phyloP scores from a whole-genome alignment of 2,888 invertebrate species.

The Zygogramma bicolorata region DNA sequence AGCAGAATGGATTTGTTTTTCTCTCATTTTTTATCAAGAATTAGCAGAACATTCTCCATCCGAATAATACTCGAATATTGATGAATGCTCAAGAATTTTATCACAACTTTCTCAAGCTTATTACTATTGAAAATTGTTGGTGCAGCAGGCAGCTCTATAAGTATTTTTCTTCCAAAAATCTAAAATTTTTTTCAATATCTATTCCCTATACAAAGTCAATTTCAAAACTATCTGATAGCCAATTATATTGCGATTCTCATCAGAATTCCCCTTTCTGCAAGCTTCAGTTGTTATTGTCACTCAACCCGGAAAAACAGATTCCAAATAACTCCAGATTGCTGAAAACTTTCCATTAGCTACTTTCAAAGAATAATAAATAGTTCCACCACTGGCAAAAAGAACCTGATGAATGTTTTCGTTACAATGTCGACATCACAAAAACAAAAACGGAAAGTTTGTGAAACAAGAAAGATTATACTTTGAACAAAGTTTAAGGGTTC shows the following conservation, averaged over 20 bases:
- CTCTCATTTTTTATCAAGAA: too few species aligned
- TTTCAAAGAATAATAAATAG: conserved; percentile 1
- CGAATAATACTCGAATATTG: too few species aligned
- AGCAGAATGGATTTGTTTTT: too few species aligned
- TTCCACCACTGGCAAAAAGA: not conserved
- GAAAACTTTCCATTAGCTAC: not conserved
- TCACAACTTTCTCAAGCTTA: too few species aligned
- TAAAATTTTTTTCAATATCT: too few species aligned
- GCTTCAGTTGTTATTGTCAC: not conserved
- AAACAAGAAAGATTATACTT: conserved; percentile 9
- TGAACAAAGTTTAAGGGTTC: conserved; percentile 1
- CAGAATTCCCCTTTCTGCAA: not conserved
- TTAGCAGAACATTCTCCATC: too few species aligned
- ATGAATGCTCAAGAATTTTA: too few species aligned
- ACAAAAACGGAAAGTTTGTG: not conserved
- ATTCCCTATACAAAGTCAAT: too few species aligned
- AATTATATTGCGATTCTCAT: too few species aligned
- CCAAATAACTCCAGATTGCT: not conserved
- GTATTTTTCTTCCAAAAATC: too few species aligned
- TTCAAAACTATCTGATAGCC: not conserved
- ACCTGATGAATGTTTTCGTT: conserved; percentile 7
- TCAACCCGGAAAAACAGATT: not conserved
- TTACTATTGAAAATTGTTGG: too few species aligned
- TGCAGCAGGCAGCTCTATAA: too few species aligned
- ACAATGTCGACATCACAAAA: not conserved